These are phyloP conservation scores for Misgurnus mizolepis DNA, from an alignment of 2,113 vertebrate genomes.

Conservation along the genomic window DNA sequence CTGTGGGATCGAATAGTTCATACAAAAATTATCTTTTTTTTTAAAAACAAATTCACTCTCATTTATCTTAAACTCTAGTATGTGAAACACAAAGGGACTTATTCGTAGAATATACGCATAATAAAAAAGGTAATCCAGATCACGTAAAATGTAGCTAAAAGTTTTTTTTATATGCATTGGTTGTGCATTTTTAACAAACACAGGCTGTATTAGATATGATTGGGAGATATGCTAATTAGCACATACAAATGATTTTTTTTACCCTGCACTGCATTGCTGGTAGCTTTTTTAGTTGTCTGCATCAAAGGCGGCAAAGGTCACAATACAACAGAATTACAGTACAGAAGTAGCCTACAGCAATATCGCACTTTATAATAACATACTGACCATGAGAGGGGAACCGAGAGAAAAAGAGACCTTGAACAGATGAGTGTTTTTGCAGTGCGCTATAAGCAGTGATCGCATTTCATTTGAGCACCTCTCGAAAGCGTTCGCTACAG, in stretches of 20 bases:
- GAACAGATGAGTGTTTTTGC: slow-evolving; percentile 7
- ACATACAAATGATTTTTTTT: background rate
- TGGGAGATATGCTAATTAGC: slow-evolving; percentile 53
- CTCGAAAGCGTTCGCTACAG: slow-evolving; percentile 16
- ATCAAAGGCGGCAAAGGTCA: slow-evolving; percentile 31
- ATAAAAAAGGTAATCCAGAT: too few species aligned
- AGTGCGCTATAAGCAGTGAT: slow-evolving; percentile 15
- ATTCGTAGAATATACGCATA: too few species aligned
- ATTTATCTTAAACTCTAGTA: too few species aligned
- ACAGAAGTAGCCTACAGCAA: slow-evolving; percentile 33
- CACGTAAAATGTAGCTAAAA: too few species aligned
- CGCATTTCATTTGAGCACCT: slow-evolving; percentile 34
- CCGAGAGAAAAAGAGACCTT: background rate
- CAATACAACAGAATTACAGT: slow-evolving; percentile 7
- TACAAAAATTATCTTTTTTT: too few species aligned
- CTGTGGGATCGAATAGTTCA: too few species aligned
- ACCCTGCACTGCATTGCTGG: slow-evolving; percentile 11
- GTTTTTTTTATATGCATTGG: too few species aligned
- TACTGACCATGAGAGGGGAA: slow-evolving; percentile 1
- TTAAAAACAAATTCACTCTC: too few species aligned
- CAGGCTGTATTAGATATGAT: slow-evolving; percentile 48
- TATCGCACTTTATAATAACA: slow-evolving; percentile 16
- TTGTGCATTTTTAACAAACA: background rate
- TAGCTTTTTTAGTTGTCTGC: background rate
- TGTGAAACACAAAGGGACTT: too few species aligned